A percentile compares a stretch with the other conserved stretches of the same genome.
These are phyloP conservation scores for Flexamia atlantica DNA, from an alignment of 2,888 invertebrate species.

Conservation along the genomic window DNA sequence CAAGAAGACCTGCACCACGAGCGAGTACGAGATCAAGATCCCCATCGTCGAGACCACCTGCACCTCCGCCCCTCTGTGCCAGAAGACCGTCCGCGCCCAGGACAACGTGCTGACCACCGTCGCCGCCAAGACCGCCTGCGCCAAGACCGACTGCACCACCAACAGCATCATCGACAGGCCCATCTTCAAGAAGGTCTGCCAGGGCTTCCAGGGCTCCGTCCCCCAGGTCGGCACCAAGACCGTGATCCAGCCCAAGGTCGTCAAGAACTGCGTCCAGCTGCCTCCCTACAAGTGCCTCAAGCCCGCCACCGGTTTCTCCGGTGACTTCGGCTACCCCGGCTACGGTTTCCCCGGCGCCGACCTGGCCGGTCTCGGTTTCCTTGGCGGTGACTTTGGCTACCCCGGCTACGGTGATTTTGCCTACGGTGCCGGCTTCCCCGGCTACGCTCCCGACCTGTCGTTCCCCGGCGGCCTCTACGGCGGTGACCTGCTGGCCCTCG, in stretches of 20 bases:
- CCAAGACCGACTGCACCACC: not conserved
- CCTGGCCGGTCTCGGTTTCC: too few species aligned
- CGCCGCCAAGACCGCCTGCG: not conserved
- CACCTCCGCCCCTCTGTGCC: constrained; percentile 23
- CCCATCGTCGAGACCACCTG: constrained; percentile 41
- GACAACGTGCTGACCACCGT: constrained; percentile 6
- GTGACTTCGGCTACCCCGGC: not conserved
- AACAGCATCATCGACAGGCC: not conserved
- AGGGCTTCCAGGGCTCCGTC: constrained; percentile 27
- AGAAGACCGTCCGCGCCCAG: constrained; percentile 29
- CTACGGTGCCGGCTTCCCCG: not conserved
- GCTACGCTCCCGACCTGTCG: constrained; percentile 52
- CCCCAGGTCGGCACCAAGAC: constrained; percentile 9
- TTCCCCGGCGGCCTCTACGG: not conserved
- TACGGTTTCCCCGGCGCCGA: not conserved
- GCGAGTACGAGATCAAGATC: constrained; percentile 39
- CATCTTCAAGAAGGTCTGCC: not conserved
- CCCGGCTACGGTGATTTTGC: not conserved
- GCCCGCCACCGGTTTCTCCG: not conserved
- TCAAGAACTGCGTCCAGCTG: constrained; percentile 23
- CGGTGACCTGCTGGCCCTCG: not conserved
- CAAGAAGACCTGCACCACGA: constrained; percentile 41
- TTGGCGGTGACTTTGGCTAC: not conserved
- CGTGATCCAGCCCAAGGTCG: not conserved
- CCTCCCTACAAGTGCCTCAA: constrained; percentile 37